These are phyloP conservation scores for Tamias sibiricus DNA, from an alignment of 2,113 vertebrate species.

Conservation along the genomic window DNA sequence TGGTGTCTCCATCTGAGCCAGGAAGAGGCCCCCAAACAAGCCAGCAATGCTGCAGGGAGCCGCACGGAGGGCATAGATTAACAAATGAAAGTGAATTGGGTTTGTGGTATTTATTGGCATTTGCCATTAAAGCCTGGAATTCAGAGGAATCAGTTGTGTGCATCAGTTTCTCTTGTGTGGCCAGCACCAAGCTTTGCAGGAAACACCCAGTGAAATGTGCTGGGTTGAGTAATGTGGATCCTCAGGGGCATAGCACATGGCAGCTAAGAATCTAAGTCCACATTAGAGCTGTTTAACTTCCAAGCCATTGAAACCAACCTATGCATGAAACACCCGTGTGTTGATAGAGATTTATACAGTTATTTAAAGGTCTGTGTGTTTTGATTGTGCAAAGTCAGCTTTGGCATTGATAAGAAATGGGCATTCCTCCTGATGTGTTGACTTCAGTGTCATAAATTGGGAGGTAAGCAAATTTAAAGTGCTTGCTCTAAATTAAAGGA, in stretches of 20 bases:
- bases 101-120: constrained; percentile 21
- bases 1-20: neutral
- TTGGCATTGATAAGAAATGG: constrained; percentile 8
- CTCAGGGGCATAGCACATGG: neutral
- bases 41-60: constrained; percentile 6
- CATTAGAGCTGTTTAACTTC: neutral
- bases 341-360: neutral
- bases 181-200: neutral
- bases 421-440: constrained; percentile 1
- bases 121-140: constrained; percentile 34
- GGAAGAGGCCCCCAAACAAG: neutral
- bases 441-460: neutral
- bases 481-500: neutral
- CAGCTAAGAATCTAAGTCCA: neutral
- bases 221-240: neutral
- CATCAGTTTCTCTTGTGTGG: neutral
- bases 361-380: neutral
- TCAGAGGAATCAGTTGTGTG: neutral
- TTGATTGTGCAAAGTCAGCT: neutral
- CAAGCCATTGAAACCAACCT: neutral
- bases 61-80: neutral
- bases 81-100: constrained; percentile 8
- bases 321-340: neutral
- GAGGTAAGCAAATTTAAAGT: neutral
- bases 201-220: neutral